These are phyloP conservation scores for Arctopsyche grandis DNA, from an alignment of 1,140 invertebrate genomes.

Conservation along the genomic window DNA sequence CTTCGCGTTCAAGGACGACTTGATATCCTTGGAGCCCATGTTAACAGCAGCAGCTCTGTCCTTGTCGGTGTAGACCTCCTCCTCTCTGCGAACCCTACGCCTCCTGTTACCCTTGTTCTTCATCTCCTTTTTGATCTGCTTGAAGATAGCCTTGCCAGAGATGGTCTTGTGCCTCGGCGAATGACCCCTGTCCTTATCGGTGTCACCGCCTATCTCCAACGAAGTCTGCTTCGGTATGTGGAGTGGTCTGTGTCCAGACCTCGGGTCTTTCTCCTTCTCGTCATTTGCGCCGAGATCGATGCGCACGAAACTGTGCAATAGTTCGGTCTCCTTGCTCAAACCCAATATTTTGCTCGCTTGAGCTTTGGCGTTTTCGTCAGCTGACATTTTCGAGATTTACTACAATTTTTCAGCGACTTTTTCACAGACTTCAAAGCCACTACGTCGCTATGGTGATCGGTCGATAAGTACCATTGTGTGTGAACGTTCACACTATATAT, in stretches of 20 bases:
- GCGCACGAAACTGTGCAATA: conserved; percentile 79
- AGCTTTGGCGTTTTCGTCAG: conserved; percentile 59
- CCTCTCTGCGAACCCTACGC: conserved; percentile 64
- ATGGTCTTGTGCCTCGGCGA: conserved; percentile 53
- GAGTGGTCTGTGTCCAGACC: conserved; percentile 55
- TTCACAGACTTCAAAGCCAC: background rate
- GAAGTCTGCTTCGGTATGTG: conserved; percentile 61
- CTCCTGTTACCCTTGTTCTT: conserved; percentile 65
- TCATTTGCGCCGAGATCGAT: conserved; percentile 68
- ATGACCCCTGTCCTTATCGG: conserved; percentile 55
- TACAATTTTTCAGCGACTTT: background rate
- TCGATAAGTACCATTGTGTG: background rate
- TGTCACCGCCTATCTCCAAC: conserved; percentile 57
- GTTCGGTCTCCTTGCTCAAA: conserved; percentile 75
- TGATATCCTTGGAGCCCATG: conserved; percentile 84
- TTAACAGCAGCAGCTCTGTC: conserved; percentile 89
- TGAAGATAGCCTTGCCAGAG: conserved; percentile 58
- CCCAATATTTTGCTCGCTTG: conserved; percentile 67
- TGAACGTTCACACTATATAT: background rate
- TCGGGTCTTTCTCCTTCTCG: conserved; percentile 39
- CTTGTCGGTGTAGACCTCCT: conserved; percentile 89
- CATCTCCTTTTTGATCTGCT: conserved; percentile 58
- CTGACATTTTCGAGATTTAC: conserved; percentile 49
- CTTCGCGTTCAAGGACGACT: conserved; percentile 83
- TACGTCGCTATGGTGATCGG: conserved; percentile 20